A percentile compares a stretch with the other conserved stretches of the same genome.
Conservation (phyloP, 2,797 vertebrate genomes). For the Bovichtus variegatus region DNA sequence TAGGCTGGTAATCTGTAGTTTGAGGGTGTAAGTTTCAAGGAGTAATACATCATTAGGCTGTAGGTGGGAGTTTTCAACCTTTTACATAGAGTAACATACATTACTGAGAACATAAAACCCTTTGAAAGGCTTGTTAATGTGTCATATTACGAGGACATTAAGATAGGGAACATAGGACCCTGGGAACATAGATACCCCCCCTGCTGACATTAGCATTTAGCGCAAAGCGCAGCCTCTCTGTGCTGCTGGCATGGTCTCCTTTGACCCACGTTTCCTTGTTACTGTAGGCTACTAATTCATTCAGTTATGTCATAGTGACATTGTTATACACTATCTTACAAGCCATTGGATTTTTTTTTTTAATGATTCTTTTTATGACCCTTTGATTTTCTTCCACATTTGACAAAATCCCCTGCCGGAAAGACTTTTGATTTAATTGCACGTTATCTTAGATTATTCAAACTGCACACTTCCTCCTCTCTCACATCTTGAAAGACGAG, state of each 20-base stretch:
- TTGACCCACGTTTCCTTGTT: neutral
- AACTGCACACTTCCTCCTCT: conserved; percentile 4
- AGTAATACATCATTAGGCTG: too few species aligned
- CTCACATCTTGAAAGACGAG: neutral
- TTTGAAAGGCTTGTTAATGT: too few species aligned
- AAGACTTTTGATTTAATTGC: conserved; percentile 5
- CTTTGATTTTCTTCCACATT: neutral
- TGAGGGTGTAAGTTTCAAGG: too few species aligned
- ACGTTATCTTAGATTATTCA: neutral
- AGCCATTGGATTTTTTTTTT: neutral
- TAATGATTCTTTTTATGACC: neutral
- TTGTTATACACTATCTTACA: neutral
- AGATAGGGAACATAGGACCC: too few species aligned
- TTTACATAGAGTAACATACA: too few species aligned
- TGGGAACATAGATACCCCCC: too few species aligned
- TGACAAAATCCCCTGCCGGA: neutral
- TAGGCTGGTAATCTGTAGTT: too few species aligned
- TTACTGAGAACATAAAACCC: too few species aligned
- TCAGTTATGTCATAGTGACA: neutral
- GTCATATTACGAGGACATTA: too few species aligned
- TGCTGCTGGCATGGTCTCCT: neutral
- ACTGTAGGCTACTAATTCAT: neutral
- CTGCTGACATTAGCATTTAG: too few species aligned
- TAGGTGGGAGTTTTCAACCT: too few species aligned
- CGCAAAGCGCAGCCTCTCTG: too few species aligned